These are phyloP conservation scores for Drosophila eugracilis DNA, from an alignment of 1,140 invertebrate genomes.

Conservation along the genomic window DNA sequence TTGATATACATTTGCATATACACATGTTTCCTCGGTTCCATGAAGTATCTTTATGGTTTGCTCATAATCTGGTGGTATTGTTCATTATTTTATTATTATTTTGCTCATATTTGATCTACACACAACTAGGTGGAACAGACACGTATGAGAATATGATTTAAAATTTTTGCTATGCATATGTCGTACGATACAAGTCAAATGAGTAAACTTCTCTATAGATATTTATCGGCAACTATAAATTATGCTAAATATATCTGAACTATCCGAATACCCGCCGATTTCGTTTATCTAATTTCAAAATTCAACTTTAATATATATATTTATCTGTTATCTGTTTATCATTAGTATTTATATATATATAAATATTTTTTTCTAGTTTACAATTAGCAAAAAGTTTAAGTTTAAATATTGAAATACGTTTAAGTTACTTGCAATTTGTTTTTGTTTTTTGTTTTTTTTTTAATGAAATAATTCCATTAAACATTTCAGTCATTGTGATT, in stretches of 20 bases:
- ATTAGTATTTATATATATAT: conserved; percentile 33
- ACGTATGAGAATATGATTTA: conserved; percentile 56
- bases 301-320: conserved; percentile 70
- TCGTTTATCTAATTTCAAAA: conserved; percentile 54
- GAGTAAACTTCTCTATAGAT: conserved; percentile 66
- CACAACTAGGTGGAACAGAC: conserved; percentile 64
- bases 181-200: conserved; percentile 47
- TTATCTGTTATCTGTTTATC: conserved; percentile 18
- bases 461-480: conserved; percentile 79
- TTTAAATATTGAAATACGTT: conserved; percentile 63
- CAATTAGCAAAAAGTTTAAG: conserved; percentile 63
- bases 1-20: conserved; percentile 41
- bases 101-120: conserved; percentile 56
- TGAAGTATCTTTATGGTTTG: conserved; percentile 20
- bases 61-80: conserved; percentile 44
- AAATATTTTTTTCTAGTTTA: conserved; percentile 59
- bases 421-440: conserved; percentile 52
- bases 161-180: conserved; percentile 64
- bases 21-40: conserved; percentile 8
- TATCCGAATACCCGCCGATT: conserved; percentile 32
- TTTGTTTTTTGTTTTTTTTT: conserved; percentile 38
- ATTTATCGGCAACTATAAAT: conserved; percentile 51
- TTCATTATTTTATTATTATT: no score
- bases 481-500: conserved; percentile 73
- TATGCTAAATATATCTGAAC: conserved; percentile 53